Evolutionary conservation across 2,113 vertebrate genomes (phyloP), one percentile per base, ranked within the genome.

Genomic region (Otus sunia): DNA sequence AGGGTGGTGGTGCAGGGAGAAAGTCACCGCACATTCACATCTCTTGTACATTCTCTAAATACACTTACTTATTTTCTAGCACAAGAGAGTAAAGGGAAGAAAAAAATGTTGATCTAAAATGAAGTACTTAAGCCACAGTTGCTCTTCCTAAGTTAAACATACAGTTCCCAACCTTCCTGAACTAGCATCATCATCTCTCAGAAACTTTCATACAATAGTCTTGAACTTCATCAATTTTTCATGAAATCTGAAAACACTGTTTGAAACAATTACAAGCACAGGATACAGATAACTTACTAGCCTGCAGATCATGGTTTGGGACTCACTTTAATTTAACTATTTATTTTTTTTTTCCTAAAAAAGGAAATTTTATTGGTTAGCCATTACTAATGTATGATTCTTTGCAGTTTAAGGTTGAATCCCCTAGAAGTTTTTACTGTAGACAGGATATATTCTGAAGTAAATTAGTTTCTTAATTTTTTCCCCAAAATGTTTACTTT

Each of bases 41-140:
- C 36, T 7, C 5, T 0, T 4, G 9, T 1, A 47, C 6, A 0
- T 4, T 21, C 34, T 2, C 41, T 23, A 60, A 23, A 45, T 12
- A 21, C 71, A 63, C 4, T 7, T 5, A 1, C 2, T 12, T 37
- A 1, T 71, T 63, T 66, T 26, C 39, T 20, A 68, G 66, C 30
- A 49, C 2, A 11, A 5, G 4, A 30, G 6, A 11, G 8, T 10
- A 47, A 36, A 66, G 7, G 29, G 18, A 29, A 5, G 29, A 15
- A 15, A 63, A 56, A 56, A 45, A 7, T 1, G 13, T 0, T 4
- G 8, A 43, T 20, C 43, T 49, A 3, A 66, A 26, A 2, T 13
- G 16, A 90, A 64, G 50, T 9, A 53, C 7, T 37, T 14, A 13
- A 75, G 47, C 4, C 32, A 71, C 26, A 11, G 12, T 4, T 88